Evolutionary conservation across 1,140 invertebrate species (phyloP).

Genomic region (Drosophila grimshawi): DNA sequence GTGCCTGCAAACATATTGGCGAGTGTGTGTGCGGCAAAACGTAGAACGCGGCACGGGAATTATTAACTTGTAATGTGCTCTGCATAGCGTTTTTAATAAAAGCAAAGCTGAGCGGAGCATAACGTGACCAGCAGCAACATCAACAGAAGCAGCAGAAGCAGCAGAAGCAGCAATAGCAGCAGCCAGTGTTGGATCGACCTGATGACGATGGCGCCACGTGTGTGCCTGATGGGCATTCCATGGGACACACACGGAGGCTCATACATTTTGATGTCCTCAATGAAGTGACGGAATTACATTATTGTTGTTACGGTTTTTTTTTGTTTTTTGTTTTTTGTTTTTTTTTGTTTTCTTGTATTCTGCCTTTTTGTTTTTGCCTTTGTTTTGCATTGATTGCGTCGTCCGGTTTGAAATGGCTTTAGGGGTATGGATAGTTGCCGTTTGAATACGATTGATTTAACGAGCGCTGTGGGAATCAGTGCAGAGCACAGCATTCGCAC

Average conservation of each 20-base stretch:
- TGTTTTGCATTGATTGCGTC: constrained; percentile 78
- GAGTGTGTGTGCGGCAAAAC: constrained; percentile 23
- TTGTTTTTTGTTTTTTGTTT: constrained; percentile 7
- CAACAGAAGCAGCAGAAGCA: constrained; percentile 7
- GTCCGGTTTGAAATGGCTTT: constrained; percentile 54
- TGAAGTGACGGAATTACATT: constrained; percentile 75
- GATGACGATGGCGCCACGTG: constrained; percentile 76
- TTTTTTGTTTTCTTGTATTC: constrained; percentile 25
- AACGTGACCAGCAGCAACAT: constrained; percentile 70
- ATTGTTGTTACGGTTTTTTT: constrained; percentile 26
- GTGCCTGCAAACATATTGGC: constrained; percentile 21
- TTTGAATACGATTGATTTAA: constrained; percentile 75
- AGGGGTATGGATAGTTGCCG: constrained; percentile 53
- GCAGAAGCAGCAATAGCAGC: background rate
- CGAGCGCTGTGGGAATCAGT: constrained; percentile 75
- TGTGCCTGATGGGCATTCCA: constrained; percentile 56
- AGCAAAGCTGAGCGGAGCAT: constrained; percentile 64
- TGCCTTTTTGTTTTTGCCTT: constrained; percentile 12
- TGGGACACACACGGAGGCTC: constrained; percentile 56
- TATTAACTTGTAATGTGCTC: constrained; percentile 83
- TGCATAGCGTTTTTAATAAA: constrained; percentile 83
- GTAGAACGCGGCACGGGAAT: constrained; percentile 69
- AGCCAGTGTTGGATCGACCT: constrained; percentile 49
- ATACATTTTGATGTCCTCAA: constrained; percentile 80
- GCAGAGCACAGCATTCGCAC: constrained; percentile 45